Evolutionary conservation across 2,888 invertebrate genomes (phyloP).

Genomic region (Norana najaformis): DNA sequence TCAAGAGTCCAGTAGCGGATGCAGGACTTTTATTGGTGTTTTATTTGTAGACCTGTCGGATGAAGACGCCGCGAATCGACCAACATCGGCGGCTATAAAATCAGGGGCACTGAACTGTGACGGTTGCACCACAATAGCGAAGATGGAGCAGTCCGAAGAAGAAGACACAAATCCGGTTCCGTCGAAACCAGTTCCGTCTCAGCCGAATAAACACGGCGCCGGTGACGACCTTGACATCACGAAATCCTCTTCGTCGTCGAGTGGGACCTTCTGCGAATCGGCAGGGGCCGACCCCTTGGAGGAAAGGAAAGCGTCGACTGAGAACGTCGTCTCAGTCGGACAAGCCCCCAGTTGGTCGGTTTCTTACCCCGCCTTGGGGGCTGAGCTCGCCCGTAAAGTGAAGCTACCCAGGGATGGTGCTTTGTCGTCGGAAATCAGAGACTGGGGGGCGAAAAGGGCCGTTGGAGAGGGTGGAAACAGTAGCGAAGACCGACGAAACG

Average conservation of each 20-base stretch:
- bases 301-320: neutral
- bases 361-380: neutral
- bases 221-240: neutral
- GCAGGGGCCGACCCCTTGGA: neutral
- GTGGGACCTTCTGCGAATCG: neutral
- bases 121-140: neutral
- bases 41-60: neutral
- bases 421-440: neutral
- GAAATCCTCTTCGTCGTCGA: neutral
- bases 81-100: neutral
- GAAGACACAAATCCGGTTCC: neutral
- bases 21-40: neutral
- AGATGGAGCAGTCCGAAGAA: neutral
- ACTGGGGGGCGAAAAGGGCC: neutral
- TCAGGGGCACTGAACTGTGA: neutral
- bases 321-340: neutral
- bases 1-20: neutral
- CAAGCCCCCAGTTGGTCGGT: neutral
- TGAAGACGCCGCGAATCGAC: neutral
- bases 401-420: neutral
- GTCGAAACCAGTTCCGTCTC: neutral
- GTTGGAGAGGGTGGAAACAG: too few species aligned
- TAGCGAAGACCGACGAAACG: neutral
- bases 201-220: neutral
- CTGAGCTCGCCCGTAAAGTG: neutral